Base-by-base conservation (phyloP, 2,797 vertebrate genomes). In the Tympanoctomys barrerae region DNA sequence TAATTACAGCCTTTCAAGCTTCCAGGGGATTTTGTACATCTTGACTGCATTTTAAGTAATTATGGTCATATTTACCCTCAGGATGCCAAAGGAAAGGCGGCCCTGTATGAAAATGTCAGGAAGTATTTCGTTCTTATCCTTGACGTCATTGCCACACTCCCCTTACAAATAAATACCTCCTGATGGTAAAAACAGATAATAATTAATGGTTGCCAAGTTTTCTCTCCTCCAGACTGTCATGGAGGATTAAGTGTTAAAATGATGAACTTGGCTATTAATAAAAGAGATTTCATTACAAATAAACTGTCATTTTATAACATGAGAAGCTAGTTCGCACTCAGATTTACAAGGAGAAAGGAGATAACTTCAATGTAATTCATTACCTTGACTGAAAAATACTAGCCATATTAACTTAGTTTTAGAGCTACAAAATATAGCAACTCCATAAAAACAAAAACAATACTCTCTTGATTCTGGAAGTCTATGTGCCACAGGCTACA, bases 191-290 rank as follows among this genome's bases (percentile, higher is more conserved):
- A 96, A 93, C 89, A 96, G 96, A 93, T 80, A 96, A 89, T 94
- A 97, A 97, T 97, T 88, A 97, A 54, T 33, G 70, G 96, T 89
- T 97, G 94, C 94, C 95, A 97, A 90, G 85, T 84, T 90, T 90
- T 85, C 75, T 95, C 87, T 92, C 93, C 93, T 82, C 91, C 54
- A 10, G 93, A 86, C 87, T 96, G 70, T 83, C 93, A 86, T 59
- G 85, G 89, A 94, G 39, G 19, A 84, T 71, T 93, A 96, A 91
- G 62, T 88, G 64, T 94, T 94, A 97, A 97, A 90, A 97, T 96
- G 81, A 96, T 94, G 59, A 97, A 91, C 31, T n/a, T 86, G 46
- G 66, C 75, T 97, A 95, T 90, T 95, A 96, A 96, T 94, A 90
- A 90, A 91, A 93, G 39, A 19, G 14, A 90, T 90, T 91, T 96